Evolutionary conservation across 2,797 vertebrate species (phyloP), one percentile per base, ranked within the genome.

Genomic region (Artibeus lituratus): DNA sequence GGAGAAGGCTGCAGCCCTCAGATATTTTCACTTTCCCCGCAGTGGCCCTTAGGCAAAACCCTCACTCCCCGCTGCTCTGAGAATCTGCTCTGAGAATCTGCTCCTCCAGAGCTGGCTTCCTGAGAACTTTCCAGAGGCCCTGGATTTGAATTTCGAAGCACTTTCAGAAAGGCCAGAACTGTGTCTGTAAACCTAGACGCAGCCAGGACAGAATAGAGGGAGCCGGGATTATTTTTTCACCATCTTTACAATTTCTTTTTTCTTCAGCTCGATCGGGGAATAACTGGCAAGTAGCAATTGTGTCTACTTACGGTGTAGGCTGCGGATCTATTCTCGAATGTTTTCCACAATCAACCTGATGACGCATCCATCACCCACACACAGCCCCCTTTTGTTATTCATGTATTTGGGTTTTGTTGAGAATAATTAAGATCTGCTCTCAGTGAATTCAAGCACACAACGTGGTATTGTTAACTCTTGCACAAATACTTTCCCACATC

Each of bases 71-170:
- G 57, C 51, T 76, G 57, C 29, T 57, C 4, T n/a, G n/a, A n/a
- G n/a, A n/a, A n/a, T n/a, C 29, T 42, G 42, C 42, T 42, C 42
- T 42, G 42, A 72, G 21, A 84, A 14, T 39, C 32, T 55, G 16
- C 42, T 92, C 7, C 39, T 21, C 57, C 22, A 70, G 47, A 70
- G 16, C 59, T 88, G 47, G n/a, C 59, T 69, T 93, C 73, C 47
- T 35, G 51, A 83, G 76, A 89, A 80, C n/a, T 59, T 94, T 80
- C 44, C 29, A 35, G 90, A 93, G 9, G 18, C 16, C 51, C 21
- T 89, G 26, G 51, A n/a, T 90, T 87, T 83, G 62, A 93, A 87
- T 83, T 91, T 74, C 80, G 83, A 80, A 74, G n/a, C 69, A 10
- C 1, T 87, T 91, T 76, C 53, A n/a, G 21, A 42, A 94, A 44